Evolutionary conservation across 1,140 invertebrate genomes (phyloP), one percentile per base, ranked within the genome.

Genomic region (Trichomalopsis sarcophagae): DNA sequence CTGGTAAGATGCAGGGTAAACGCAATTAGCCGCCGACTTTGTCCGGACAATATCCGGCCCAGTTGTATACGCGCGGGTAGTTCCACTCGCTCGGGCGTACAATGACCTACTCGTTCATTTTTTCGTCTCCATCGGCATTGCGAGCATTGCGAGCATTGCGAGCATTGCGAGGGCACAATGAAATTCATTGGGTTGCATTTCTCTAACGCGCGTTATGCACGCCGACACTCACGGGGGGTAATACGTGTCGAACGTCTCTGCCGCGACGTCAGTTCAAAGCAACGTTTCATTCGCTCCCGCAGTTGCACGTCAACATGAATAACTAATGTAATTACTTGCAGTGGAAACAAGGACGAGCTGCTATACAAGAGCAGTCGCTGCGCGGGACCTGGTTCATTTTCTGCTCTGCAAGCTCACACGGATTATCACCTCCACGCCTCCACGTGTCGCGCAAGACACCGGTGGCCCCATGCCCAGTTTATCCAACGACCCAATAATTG

Each of bases 271-370:
- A 6, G 55, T 44, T 78, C 50, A 62, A 66, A 78, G 50, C 50
- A 30, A 33, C 50, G 33, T 71, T 71, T 71, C 55, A 71, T 71
- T 71, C 75, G 44, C 23, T 21, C 23, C 50, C 6, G 11, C 75
- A 62, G 23, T 62, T 78, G 50, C 50, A 78, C 76, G 66, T 78
- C 27, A 47, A 62, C 76, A 23, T 33, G 76, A 78, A 66, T 78
- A 62, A 78, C 50, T 78, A 78, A 78, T 78, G n/a, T 78, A 78
- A 78, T 78, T 78, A 78, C 76, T 62, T 62, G 11, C 55, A 62
- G 21, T 10, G 7, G 76, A 78, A 78, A 78, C 50, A 76, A 50
- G 21, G n/a, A 50, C 36, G 74, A 78, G 50, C 71, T 23, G 13
- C 71, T 30, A 2, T 4, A 47, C 23, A 76, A 13, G 0, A 21